phyloP scores from a whole-genome alignment of 2,888 invertebrate genomes.

The Hirtodrosophila histrioides region DNA sequence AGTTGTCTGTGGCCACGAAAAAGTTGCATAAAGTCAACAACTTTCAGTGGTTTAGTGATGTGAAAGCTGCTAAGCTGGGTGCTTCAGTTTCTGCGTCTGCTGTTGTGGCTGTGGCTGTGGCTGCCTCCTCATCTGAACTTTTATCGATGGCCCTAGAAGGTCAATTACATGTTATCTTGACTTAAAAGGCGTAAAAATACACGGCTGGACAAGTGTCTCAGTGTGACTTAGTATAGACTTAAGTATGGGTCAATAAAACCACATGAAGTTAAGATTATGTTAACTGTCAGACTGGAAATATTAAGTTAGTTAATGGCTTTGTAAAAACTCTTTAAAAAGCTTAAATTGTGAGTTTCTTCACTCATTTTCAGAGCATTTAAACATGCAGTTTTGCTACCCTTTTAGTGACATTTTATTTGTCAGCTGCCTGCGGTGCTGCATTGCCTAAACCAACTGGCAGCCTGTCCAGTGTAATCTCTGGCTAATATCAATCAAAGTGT shows the following conservation, averaged over 20 bases:
- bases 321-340: too few species aligned
- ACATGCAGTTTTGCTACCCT: too few species aligned
- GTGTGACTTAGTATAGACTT: too few species aligned
- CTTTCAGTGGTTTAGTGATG: conserved; percentile 77
- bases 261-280: not conserved
- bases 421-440: not conserved
- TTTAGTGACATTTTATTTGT: not conserved
- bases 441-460: conserved; percentile 32
- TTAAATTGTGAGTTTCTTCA: too few species aligned
- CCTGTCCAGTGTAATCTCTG: conserved; percentile 30
- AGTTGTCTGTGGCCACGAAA: conserved; percentile 77
- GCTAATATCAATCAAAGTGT: conserved; percentile 54
- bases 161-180: conserved; percentile 67
- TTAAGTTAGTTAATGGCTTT: too few species aligned
- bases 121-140: conserved; percentile 5
- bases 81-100: conserved; percentile 21
- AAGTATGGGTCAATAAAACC: not conserved
- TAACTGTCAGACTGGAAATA: too few species aligned
- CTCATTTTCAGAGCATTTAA: too few species aligned
- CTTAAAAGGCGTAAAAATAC: conserved; percentile 55
- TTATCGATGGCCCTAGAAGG: conserved; percentile 54
- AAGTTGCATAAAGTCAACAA: conserved; percentile 79
- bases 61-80: conserved; percentile 72
- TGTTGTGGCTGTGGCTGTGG: conserved; percentile 1
- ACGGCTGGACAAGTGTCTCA: not conserved